Base-by-base conservation (phyloP, 2,888 invertebrate species). In the Auanema sp. region DNA sequence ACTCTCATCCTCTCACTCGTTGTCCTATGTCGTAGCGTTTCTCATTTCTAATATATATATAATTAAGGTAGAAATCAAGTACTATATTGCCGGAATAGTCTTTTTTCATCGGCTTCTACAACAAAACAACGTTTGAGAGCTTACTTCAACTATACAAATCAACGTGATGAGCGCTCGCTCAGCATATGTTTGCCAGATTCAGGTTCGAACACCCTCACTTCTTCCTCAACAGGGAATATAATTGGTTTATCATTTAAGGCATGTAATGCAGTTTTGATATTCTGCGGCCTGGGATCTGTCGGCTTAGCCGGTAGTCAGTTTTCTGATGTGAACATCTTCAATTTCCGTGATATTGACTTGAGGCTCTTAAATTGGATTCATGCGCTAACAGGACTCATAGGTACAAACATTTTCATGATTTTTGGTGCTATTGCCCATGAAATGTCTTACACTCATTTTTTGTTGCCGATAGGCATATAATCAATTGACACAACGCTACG, bases 221-320 rank as follows among this genome's bases (percentile, higher is more conserved):
- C 33, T 3, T 40, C 5, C 21, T 42, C n/a, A 53, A 8, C 18
- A 16, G 4, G 8, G 18, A 4, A 5, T 8, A 4, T 56, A 10
- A 53, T 8, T 53, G 53, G 3, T 11, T 5, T 24, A 53, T 56
- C 41, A 40, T 58, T 64, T 47, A 55, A 79, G 76, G 75, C 70
- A 55, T 82, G 82, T 72, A 83, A 83, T 68, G 66, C 70, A 24
- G 63, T 78, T 44, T 71, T 83, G 43, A 68, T 83, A 43, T 47
- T 79, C 51, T 64, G 75, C 42, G 83, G 83, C 40, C 65, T 83
- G 49, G 65, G 72, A 18, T 70, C 80, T 14, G 70, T 78, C 2
- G 83, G 76, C n/a, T 65, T 83, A 16, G 78, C 78, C 24, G 77
- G 78, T 2, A 75, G 74, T 55, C 83, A 83, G 66, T 83, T 83